Evolutionary conservation across 2,888 invertebrate species (phyloP).

Genomic region (Dolichopus griseipennis): DNA sequence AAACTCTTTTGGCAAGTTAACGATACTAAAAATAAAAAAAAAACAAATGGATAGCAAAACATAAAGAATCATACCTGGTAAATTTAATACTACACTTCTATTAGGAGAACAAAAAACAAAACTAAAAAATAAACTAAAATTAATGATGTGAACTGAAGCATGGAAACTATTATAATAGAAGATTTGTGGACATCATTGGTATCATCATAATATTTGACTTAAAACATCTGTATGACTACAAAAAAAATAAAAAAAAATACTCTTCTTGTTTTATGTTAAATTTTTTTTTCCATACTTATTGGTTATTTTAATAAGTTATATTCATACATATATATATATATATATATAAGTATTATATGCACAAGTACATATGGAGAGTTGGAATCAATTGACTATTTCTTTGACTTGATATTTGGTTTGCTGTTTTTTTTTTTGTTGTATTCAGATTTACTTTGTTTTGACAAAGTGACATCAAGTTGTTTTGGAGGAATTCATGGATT

Average conservation of each 20-base stretch:
- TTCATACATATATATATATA: too few species aligned
- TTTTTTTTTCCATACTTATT: not conserved
- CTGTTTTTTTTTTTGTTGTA: not conserved
- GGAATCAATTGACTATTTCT: not conserved
- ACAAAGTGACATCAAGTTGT: slow-evolving; percentile 3
- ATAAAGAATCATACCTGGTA: not conserved
- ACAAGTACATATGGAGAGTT: not conserved
- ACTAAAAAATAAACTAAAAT: too few species aligned
- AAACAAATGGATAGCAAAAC: not conserved
- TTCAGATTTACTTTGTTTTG: not conserved
- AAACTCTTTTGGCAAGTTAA: not conserved
- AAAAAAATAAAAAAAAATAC: too few species aligned
- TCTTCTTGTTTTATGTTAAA: not conserved
- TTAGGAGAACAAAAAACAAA: too few species aligned
- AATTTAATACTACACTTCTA: too few species aligned
- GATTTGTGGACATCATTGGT: not conserved
- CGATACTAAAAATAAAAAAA: not conserved
- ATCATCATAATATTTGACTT: slow-evolving; percentile 6
- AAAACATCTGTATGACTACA: not conserved
- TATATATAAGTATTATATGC: too few species aligned
- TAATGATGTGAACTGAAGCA: not conserved
- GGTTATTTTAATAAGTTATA: too few species aligned
- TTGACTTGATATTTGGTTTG: not conserved
- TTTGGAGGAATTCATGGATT: not conserved
- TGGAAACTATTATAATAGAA: not conserved